Conservation (phyloP, 2,888 invertebrate species). For the Xestoiulus laeticollis region DNA sequence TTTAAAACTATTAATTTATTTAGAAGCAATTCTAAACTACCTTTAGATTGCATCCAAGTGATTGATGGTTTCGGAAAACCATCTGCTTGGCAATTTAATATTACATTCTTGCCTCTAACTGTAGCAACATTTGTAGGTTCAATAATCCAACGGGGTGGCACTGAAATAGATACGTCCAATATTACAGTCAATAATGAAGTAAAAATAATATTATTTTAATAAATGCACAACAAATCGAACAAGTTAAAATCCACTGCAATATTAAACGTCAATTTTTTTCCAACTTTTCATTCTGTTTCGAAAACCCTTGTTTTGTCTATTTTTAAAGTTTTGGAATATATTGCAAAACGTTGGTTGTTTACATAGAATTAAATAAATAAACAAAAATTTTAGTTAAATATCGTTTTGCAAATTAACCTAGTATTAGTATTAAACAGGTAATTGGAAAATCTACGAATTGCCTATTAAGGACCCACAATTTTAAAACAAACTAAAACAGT, state of each 20-base stretch:
- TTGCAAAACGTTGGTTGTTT: not conserved
- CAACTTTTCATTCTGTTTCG: too few species aligned
- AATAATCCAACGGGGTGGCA: conserved; percentile 55
- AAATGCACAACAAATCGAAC: too few species aligned
- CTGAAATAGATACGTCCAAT: conserved; percentile 53
- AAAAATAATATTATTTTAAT: too few species aligned
- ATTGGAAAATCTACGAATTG: too few species aligned
- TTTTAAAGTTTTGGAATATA: too few species aligned
- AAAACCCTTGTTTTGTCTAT: too few species aligned
- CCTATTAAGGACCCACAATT: too few species aligned
- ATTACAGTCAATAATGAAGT: not conserved
- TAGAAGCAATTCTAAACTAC: not conserved
- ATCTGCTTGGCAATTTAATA: conserved; percentile 55
- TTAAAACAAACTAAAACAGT: not conserved
- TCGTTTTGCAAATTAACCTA: too few species aligned
- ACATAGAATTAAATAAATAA: not conserved
- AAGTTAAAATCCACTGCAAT: too few species aligned
- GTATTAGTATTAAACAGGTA: too few species aligned
- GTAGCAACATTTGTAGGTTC: conserved; percentile 52
- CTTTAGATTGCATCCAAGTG: conserved; percentile 52
- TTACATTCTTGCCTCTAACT: conserved; percentile 52
- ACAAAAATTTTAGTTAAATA: not conserved
- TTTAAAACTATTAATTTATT: not conserved
- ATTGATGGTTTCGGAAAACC: conserved; percentile 56
- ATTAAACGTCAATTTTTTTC: too few species aligned